phyloP scores from a whole-genome alignment of 2,888 invertebrate species.

The Caenorhabditis sp. region DNA sequence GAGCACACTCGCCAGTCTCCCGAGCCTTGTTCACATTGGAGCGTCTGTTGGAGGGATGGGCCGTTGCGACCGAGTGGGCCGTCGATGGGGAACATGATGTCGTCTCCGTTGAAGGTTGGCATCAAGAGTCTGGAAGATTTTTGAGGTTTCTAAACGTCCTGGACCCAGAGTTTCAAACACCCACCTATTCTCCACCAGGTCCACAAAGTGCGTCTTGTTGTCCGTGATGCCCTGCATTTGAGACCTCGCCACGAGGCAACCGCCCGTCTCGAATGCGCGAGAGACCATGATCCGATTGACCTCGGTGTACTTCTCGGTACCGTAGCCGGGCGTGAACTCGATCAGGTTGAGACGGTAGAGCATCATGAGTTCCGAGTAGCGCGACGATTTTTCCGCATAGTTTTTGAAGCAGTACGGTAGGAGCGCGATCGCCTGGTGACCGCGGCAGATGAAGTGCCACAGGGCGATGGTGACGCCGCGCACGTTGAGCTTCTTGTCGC shows the following conservation, averaged over 20 bases:
- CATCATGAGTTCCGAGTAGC: constrained; percentile 72
- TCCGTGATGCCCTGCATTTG: constrained; percentile 76
- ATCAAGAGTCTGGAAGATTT: constrained; percentile 70
- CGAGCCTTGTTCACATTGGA: constrained; percentile 66
- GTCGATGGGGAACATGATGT: constrained; percentile 78
- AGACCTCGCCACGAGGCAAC: constrained; percentile 74
- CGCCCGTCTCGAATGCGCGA: constrained; percentile 73
- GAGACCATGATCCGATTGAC: constrained; percentile 76
- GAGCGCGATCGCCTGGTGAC: constrained; percentile 75
- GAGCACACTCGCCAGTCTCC: constrained; percentile 67
- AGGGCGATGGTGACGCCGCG: constrained; percentile 76
- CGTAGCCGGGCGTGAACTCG: constrained; percentile 77
- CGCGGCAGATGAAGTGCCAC: constrained; percentile 76
- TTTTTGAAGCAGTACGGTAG: constrained; percentile 77
- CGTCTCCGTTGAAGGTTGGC: constrained; percentile 78
- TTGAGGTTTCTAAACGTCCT: not conserved
- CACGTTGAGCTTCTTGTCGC: constrained; percentile 72
- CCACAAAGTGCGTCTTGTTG: constrained; percentile 70
- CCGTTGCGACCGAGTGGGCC: constrained; percentile 76
- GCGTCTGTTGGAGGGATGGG: constrained; percentile 70
- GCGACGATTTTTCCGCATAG: constrained; percentile 73
- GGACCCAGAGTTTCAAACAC: too few relatives aligned
- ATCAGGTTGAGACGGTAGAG: constrained; percentile 74
- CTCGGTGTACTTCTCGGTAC: constrained; percentile 76
- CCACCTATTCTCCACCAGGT: constrained; percentile 72